phyloP scores from a whole-genome alignment of 2,113 vertebrate genomes.

The Spermophilus dauricus region DNA sequence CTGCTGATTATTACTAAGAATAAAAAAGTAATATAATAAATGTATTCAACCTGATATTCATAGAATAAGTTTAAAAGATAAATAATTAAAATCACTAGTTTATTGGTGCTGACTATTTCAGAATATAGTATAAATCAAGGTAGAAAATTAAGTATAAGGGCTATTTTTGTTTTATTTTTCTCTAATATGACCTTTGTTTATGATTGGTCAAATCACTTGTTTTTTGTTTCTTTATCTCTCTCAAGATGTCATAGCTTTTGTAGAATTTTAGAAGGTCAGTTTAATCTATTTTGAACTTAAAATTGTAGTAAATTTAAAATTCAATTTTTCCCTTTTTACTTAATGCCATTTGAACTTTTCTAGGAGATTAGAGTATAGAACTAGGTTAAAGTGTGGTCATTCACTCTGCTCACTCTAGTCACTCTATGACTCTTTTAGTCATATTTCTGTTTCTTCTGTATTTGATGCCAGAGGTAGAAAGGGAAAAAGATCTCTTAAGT shows the following conservation, averaged over 20 bases:
- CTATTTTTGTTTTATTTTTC: neutral
- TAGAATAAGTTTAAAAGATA: neutral
- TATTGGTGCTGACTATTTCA: neutral
- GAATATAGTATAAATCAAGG: neutral
- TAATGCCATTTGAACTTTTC: neutral
- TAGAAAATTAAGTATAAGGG: neutral
- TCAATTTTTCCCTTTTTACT: neutral
- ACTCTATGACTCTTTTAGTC: neutral
- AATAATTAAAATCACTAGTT: neutral
- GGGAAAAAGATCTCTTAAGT: neutral
- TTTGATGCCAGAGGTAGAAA: neutral
- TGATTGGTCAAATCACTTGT: neutral
- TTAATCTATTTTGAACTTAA: slow-evolving; percentile 52
- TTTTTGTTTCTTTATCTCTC: neutral
- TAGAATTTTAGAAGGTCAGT: neutral
- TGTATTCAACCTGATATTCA: neutral
- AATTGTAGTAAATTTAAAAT: neutral
- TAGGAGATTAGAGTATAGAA: neutral
- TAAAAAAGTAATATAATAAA: slow-evolving; percentile 26
- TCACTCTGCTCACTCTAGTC: neutral
- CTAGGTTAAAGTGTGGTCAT: neutral
- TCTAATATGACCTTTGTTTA: neutral
- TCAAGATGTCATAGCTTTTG: neutral
- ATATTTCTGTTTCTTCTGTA: neutral
- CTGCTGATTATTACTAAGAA: neutral